Evolutionary conservation across 23 tunicate genomes (phyloP), one percentile per base, ranked within the genome.

Genomic region (Diplosoma virens): DNA sequence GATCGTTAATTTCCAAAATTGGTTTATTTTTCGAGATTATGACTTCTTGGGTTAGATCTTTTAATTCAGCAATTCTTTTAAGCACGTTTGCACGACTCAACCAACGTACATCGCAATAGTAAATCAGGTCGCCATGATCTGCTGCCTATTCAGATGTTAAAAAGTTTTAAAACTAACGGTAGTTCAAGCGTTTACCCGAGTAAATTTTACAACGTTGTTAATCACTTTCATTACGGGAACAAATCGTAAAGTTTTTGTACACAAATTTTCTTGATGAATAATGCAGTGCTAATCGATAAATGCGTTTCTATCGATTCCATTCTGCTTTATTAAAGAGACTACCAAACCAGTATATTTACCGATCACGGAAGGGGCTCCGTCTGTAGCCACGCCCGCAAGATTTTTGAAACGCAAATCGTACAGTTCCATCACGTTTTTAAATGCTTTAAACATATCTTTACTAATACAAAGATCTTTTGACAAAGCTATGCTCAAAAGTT

Each of bases 311-410:
- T 41, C 50, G 50, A 41, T 41, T 41, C 50, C 50, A 41, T 41
- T 14, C 50, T 9, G 50, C 50, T 58, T 9, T 58, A 9, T 20
- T 20, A 58, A 24, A 21, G 20, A 58, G 27, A 21, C 66, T 7
- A 7, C 27, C n/a, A 24, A 21, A 58, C 27, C 66, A 9, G 66
- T 58, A 24, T 58, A 18, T 58, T 58, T 58, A 21, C 20, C 50
- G 50, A 41, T 14, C 50, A 14, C 50, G 14, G 50, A 41, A 9
- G 11, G 50, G 50, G 50, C 50, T 58, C 66, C 66, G 66, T 58
- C 66, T 58, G 66, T 18, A 18, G 66, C 27, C 66, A 58, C 66
- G 66, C 66, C 20, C 66, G 66, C 66, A 58, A 58, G 27, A 20
- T 58, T 58, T 58, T 58, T 21, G 25, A 58, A 58, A 58, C 66